A percentile compares a stretch with the other conserved stretches of the same genome.
Evolutionary conservation across 2,888 invertebrate genomes (phyloP).

Genomic region (Tanaodytes sp.): DNA sequence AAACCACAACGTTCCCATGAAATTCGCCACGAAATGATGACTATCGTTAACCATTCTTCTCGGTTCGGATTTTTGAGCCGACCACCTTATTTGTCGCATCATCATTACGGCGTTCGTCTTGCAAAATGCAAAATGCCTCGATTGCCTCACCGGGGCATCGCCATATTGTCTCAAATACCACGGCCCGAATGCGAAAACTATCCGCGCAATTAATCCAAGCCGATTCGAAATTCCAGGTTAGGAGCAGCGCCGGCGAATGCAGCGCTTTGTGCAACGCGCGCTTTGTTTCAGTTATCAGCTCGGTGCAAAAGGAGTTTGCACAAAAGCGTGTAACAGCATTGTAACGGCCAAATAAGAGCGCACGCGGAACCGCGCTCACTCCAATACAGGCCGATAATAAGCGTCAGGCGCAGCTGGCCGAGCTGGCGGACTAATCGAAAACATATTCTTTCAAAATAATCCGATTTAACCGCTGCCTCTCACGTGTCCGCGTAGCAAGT

Average conservation of each 20-base stretch:
- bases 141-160: slow-evolving; percentile 24
- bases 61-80: neutral
- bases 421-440: neutral
- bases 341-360: slow-evolving; percentile 43
- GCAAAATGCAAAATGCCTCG: slow-evolving; percentile 34
- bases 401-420: neutral
- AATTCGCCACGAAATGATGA: slow-evolving; percentile 4
- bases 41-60: slow-evolving; percentile 25
- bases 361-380: slow-evolving; percentile 40
- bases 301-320: slow-evolving; percentile 32
- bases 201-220: slow-evolving; percentile 42
- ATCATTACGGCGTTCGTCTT: slow-evolving; percentile 34
- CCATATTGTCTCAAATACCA: slow-evolving; percentile 32
- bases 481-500: no score
- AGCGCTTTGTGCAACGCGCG: slow-evolving; percentile 38
- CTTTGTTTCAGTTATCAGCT: slow-evolving; percentile 41
- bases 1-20: slow-evolving; percentile 17
- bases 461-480: no score
- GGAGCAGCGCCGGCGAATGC: neutral
- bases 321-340: slow-evolving; percentile 47
- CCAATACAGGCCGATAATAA: slow-evolving; percentile 29
- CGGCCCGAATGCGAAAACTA: slow-evolving; percentile 31
- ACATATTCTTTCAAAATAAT: neutral
- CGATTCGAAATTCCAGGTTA: slow-evolving; percentile 34
- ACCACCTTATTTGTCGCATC: slow-evolving; percentile 35